Base-by-base conservation (phyloP, 2,113 vertebrate genomes). In the Pangasianodon gigas region DNA sequence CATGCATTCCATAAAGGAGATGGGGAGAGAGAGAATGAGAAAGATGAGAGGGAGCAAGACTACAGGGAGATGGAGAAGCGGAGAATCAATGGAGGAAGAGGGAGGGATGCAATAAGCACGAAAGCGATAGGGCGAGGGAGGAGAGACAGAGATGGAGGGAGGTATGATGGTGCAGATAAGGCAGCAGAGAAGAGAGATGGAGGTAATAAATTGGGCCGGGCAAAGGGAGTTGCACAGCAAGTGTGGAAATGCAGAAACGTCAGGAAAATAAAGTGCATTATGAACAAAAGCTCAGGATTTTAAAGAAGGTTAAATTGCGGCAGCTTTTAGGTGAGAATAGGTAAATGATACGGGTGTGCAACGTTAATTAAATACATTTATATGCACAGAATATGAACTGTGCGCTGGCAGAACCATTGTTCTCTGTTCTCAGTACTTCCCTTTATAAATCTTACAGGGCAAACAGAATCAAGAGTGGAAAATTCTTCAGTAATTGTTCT, bases 111-210 rank as follows among this genome's bases (percentile, higher is more conserved):
- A 83, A 85, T 58, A 52, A 74, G 83, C 41, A 26, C 19, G 11
- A 58, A 58, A 75, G 77, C 74, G 84, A 88, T 74, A 48, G 58
- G 77, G 67, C 7, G 24, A 37, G 67, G 0, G 84, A 71, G 81
- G 62, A 85, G 74, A 87, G 75, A 52, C 83, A 19, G 48, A 84
- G 86, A 90, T 84, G 58, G 80, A 89, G 81, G 81, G 65, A 75
- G 88, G 85, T 71, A 80, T 13, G 91, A 91, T 87, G 88, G 85
- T 69, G 46, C 77, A 75, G 90, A 91, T 91, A 91, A 91, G 90
- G 85, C 62, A n/a, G 86, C 65, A 6, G 51, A 89, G 60, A 89
- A 52, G 67, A 85, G 82, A 88, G 90, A 89, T 75, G 24, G 82
- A 60, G 56, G 88, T 91, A 88, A 90, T 91, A 90, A 88, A 91